Evolutionary conservation across 2,888 invertebrate genomes (phyloP).

Genomic region (Drymonia ruficornis): DNA sequence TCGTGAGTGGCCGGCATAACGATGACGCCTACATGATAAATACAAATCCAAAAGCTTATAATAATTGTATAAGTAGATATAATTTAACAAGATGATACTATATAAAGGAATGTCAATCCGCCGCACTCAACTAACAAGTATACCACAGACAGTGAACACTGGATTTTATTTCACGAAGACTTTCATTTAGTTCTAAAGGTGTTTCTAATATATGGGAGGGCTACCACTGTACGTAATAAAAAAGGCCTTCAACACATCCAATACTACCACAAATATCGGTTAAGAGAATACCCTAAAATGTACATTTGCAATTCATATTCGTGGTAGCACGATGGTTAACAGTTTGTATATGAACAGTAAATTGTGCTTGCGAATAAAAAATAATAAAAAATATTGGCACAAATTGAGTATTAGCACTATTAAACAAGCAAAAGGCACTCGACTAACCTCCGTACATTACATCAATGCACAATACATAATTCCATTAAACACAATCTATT

Average conservation of each 20-base stretch:
- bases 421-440: slow-evolving; percentile 52
- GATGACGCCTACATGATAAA: slow-evolving; percentile 46
- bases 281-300: not conserved
- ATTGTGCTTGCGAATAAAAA: slow-evolving; percentile 46
- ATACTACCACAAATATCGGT: slow-evolving; percentile 24
- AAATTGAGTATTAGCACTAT: slow-evolving; percentile 65
- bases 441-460: slow-evolving; percentile 32
- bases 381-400: slow-evolving; percentile 65
- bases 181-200: slow-evolving; percentile 14
- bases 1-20: no score
- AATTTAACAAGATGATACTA: slow-evolving; percentile 37
- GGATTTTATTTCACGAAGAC: slow-evolving; percentile 37
- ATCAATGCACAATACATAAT: slow-evolving; percentile 12
- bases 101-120: slow-evolving; percentile 54
- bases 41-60: slow-evolving; percentile 52
- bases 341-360: slow-evolving; percentile 24
- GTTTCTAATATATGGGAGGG: slow-evolving; percentile 20
- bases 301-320: not conserved
- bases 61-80: slow-evolving; percentile 37
- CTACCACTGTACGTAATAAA: slow-evolving; percentile 25
- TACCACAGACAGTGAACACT: slow-evolving; percentile 69
- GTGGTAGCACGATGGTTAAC: not conserved
- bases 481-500: no score
- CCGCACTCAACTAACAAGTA: slow-evolving; percentile 47
- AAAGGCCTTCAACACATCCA: slow-evolving; percentile 14